phyloP scores from a whole-genome alignment of 2,888 invertebrate species.

The Drepanosiphum platanoidis region DNA sequence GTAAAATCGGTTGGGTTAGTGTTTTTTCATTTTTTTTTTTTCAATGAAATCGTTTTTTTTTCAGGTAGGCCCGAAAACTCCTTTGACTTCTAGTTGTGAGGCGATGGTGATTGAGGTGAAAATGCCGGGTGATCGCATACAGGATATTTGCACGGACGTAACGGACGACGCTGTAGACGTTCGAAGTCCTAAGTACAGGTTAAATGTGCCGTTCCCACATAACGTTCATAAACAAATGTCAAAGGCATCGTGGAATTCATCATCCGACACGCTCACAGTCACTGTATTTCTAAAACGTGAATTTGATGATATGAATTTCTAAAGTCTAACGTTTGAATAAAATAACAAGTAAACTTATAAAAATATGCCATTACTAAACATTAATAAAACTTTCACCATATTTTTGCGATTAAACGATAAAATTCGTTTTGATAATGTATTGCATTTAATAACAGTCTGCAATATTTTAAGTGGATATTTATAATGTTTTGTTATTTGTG shows the following conservation, averaged over 20 bases:
- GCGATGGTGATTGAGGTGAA: conserved; percentile 82
- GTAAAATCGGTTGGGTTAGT: too few relatives aligned
- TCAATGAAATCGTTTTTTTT: neutral
- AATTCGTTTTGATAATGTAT: too few relatives aligned
- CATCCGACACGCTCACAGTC: conserved; percentile 75
- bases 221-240: conserved; percentile 83
- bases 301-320: conserved; percentile 88
- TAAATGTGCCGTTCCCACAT: conserved; percentile 83
- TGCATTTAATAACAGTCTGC: too few relatives aligned
- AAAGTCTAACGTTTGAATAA: conserved; percentile 65
- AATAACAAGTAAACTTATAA: too few relatives aligned
- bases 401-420: too few relatives aligned
- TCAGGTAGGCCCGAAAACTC: conserved; percentile 83
- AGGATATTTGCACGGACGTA: conserved; percentile 80
- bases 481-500: too few relatives aligned
- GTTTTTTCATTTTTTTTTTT: neutral
- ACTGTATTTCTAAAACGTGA: conserved; percentile 81
- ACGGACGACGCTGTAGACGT: conserved; percentile 73
- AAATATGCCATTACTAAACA: too few relatives aligned
- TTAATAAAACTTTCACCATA: too few relatives aligned
- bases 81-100: conserved; percentile 85
- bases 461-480: too few relatives aligned
- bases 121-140: conserved; percentile 79
- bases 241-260: conserved; percentile 81
- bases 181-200: conserved; percentile 73